Evolutionary conservation across 2,888 invertebrate genomes (phyloP), one percentile per base, ranked within the genome.

Genomic region (Formica aserva): DNA sequence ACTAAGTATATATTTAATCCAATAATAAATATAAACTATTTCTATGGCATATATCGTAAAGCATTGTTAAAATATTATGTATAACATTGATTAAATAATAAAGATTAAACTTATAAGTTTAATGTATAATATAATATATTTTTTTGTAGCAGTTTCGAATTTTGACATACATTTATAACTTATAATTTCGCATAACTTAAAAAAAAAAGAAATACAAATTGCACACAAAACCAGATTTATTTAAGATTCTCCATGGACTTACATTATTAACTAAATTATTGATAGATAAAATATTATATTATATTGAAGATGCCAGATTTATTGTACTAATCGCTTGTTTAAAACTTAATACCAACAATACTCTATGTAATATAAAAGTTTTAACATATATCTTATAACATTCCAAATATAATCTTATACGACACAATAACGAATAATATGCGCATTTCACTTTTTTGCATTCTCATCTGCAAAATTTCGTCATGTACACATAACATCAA

Each of bases 181-280:
- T 48, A 55, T 13, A n/a, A 26, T 38, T 45, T 57, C 18, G 32
- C 15, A 69, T 38, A 65, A 69, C 52, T 48, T 67, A 48, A 29
- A 48, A 77, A 71, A 78, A 78, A 80, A 72, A 72, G 9, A 45
- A 72, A 80, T n/a, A 72, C 71, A 80, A 52, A 60, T 72, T 67
- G 13, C 4, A 13, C 32, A 32, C n/a, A 35, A 48, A 72, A 72
- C 13, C 8, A 60, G 9, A 62, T 80, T 80, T 80, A 80, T 80
- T 80, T 72, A 6, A 80, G 11, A 48, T n/a, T 32, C 60, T 60
- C 15, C 22, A 60, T 18, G 26, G 9, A 8, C 8, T 69, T 72
- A 80, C 45, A 80, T 52, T 52, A n/a, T 69, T 52, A 22, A 11
- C 8, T 45, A 26, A 41, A 77, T 45, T 57, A 29, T 71, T n/a